phyloP scores from a whole-genome alignment of 2,797 vertebrate genomes.

The Lindbergichthys nudifrons region DNA sequence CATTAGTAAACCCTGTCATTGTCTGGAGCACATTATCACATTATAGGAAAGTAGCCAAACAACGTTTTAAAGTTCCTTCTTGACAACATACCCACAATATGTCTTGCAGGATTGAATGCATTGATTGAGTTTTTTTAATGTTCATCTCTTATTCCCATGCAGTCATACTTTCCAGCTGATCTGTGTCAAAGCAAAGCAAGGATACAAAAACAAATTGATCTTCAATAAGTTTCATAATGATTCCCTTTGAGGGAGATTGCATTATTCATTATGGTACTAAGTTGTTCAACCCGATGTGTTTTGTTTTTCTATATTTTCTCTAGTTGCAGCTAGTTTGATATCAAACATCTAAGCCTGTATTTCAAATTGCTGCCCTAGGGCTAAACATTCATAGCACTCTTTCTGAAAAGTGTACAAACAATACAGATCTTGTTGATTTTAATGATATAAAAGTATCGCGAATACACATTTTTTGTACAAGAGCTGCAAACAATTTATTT shows the following conservation, averaged over 20 bases:
- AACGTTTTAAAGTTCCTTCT: too few relatives aligned
- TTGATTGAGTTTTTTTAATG: conserved; percentile 1
- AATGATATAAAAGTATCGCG: conserved; percentile 1
- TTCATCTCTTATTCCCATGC: conserved; percentile 4
- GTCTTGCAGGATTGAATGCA: background rate
- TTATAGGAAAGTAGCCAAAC: too few relatives aligned
- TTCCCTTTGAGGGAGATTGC: conserved; percentile 9
- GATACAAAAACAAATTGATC: conserved; percentile 17
- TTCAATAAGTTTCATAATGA: conserved; percentile 37
- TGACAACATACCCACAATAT: background rate
- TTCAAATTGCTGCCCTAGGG: conserved; percentile 57
- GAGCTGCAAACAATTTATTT: conserved; percentile 3
- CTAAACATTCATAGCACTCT: conserved; percentile 47
- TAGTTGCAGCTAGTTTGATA: conserved; percentile 35
- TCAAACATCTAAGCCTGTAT: conserved; percentile 47
- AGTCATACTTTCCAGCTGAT: background rate
- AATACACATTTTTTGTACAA: background rate
- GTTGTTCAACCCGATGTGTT: conserved; percentile 3
- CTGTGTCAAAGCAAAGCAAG: conserved; percentile 23
- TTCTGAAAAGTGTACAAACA: conserved; percentile 27
- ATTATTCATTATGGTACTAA: conserved; percentile 1
- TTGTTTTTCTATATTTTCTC: conserved; percentile 23
- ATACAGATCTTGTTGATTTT: conserved; percentile 7
- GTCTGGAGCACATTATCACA: background rate
- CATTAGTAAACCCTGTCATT: background rate